These are phyloP conservation scores for Drosophila rubida DNA, from an alignment of 2,888 invertebrate species.

Conservation along the genomic window DNA sequence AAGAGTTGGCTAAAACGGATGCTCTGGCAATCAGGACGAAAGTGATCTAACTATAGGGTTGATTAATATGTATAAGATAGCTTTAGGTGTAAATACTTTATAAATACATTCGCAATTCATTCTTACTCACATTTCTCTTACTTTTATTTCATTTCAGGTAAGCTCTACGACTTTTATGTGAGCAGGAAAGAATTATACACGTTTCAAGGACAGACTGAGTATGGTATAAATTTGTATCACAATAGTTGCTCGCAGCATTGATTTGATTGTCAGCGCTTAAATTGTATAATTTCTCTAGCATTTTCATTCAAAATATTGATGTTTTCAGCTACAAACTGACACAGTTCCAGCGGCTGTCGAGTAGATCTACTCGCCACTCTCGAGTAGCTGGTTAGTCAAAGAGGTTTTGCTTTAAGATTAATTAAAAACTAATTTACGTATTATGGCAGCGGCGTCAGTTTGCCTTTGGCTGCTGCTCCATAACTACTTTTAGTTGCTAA, in stretches of 20 bases:
- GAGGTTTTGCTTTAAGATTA: constrained; percentile 43
- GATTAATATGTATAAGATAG: no score
- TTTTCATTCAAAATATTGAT: neutral
- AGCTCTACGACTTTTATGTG: neutral
- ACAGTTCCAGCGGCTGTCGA: neutral
- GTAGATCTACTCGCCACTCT: constrained; percentile 11
- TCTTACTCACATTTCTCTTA: neutral
- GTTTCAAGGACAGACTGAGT: neutral
- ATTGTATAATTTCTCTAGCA: neutral
- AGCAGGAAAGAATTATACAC: neutral
- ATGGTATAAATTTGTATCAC: neutral
- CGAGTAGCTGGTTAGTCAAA: constrained; percentile 7
- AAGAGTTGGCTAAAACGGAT: neutral
- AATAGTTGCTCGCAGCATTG: neutral
- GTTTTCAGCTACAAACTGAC: neutral
- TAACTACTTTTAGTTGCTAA: constrained; percentile 33
- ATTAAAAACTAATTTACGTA: constrained; percentile 62
- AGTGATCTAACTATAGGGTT: no score
- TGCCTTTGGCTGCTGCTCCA: constrained; percentile 16
- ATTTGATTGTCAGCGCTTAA: neutral
- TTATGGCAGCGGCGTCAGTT: constrained; percentile 41
- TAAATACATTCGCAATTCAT: no score
- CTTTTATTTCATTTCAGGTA: constrained; percentile 33
- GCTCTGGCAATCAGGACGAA: no score
- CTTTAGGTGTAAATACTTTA: no score